Evolutionary conservation across 2,113 vertebrate genomes (phyloP), one percentile per base, ranked within the genome.

Genomic region (Pachycephala philippinensis): DNA sequence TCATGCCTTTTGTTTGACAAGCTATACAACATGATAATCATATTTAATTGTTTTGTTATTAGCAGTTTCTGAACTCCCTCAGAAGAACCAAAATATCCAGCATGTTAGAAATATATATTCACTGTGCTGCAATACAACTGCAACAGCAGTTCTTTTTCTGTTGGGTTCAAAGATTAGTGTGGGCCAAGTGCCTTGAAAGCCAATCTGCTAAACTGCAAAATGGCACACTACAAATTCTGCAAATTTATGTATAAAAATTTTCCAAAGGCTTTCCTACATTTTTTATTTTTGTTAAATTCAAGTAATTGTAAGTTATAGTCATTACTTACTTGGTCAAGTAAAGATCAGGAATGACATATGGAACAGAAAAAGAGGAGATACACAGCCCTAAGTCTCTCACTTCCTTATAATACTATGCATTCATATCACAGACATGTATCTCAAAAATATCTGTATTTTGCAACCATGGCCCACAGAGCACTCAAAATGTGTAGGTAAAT

Each of bases 151-250:
- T 91, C 61, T 57, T 90, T 84, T 95, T 80, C 85, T 83, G 45
- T 61, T 89, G 49, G 89, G 80, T 93, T 95, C 65, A 95, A 82
- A 96, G 84, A 92, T 37, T 75, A 89, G 39, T 53, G 35, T 82
- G 61, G 75, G 87, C 70, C 72, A 90, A 94, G 60, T 33, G 61
- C 54, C 52, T 70, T 3, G 4, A 94, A 92, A 90, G 53, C 26
- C 90, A 93, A 94, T 61, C 84, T 49, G 49, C 72, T 84, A 84
- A 89, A 88, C 86, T 69, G 79, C 37, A 69, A 61, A 89, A 96
- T 12, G n/a, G 49, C 53, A 59, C 42, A 47, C 54, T 57, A 42
- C 71, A 86, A 89, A 42, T 90, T 90, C 87, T 57, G 35, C 65
- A 75, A 77, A 69, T 71, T 84, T 75, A 70, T 79, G 35, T 54